Evolutionary conservation across 1,140 invertebrate species (phyloP), one percentile per base, ranked within the genome.

Genomic region (Trissolcus basalis): DNA sequence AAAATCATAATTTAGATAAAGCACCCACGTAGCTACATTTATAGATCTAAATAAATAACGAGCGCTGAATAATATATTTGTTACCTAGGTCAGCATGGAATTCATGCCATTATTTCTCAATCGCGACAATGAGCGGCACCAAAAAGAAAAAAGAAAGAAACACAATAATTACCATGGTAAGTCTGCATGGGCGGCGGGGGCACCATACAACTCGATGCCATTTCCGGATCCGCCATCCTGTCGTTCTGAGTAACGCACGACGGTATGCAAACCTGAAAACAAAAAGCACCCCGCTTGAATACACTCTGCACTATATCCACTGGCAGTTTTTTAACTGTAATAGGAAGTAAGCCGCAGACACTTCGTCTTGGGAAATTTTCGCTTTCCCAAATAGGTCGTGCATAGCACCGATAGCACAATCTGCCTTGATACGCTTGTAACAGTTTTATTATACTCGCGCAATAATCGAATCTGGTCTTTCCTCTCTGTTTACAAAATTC

Each of bases 141-240:
- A n/a, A 7, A 6, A 48, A 11, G 60, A 60, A n/a, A 19, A 63
- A 53, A 53, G 13, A 9, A n/a, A n/a, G n/a, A n/a, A n/a, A n/a
- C n/a, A n/a, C n/a, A n/a, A 70, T 80, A 78, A 63, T 80, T 86
- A 88, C 86, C 86, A 74, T 86, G 86, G 70, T 86, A 87, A 61
- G 82, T 64, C 79, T 83, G 87, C 47, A 89, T 83, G 43, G 84
- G 82, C 19, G 85, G 85, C 49, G 86, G 85, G 44, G 82, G 82
- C 69, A 87, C 81, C 58, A 83, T 73, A 74, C 85, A 86, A 77
- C 81, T 85, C 19, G 68, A 74, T 16, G 82, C 69, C 47, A 85
- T 81, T 65, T 87, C 87, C 53, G 81, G 60, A 49, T 87, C 86
- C 54, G 81, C 69, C 61, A 85, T 82, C 75, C 85, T 82, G 39